phyloP scores from a whole-genome alignment of 2,113 vertebrate genomes.

The Pristiophorus japonicus region DNA sequence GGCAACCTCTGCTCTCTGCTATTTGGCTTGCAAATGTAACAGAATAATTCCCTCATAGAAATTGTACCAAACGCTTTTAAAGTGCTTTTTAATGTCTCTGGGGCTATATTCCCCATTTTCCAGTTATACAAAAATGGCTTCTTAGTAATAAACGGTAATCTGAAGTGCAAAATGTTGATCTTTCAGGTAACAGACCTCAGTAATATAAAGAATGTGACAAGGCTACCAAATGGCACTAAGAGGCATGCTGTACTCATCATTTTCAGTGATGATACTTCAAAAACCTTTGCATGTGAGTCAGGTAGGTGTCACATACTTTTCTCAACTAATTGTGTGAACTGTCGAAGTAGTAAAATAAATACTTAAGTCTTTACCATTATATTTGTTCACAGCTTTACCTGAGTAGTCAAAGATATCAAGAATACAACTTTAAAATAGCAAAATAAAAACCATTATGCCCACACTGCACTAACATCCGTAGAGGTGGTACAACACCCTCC shows the following conservation, averaged over 20 bases:
- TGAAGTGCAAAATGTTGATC: constrained; percentile 32
- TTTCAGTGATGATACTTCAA: constrained; percentile 68
- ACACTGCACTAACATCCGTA: not conserved
- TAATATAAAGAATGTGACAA: constrained; percentile 58
- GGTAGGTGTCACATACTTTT: constrained; percentile 52
- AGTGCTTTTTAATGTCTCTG: not conserved
- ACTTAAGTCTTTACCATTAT: not conserved
- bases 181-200: constrained; percentile 72
- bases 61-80: not conserved
- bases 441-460: not conserved
- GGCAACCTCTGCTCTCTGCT: not conserved
- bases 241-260: constrained; percentile 66
- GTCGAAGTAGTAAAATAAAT: not conserved
- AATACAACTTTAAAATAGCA: not conserved
- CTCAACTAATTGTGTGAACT: not conserved
- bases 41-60: not conserved
- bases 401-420: not conserved
- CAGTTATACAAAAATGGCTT: not conserved
- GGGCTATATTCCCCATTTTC: not conserved
- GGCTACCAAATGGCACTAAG: constrained; percentile 65
- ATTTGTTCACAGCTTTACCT: not conserved
- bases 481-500: not conserved
- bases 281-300: constrained; percentile 73
- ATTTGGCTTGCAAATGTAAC: not conserved
- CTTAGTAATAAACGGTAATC: not conserved